Evolutionary conservation across 2,113 vertebrate species (phyloP).

Genomic region (Apodemus speciosus): DNA sequence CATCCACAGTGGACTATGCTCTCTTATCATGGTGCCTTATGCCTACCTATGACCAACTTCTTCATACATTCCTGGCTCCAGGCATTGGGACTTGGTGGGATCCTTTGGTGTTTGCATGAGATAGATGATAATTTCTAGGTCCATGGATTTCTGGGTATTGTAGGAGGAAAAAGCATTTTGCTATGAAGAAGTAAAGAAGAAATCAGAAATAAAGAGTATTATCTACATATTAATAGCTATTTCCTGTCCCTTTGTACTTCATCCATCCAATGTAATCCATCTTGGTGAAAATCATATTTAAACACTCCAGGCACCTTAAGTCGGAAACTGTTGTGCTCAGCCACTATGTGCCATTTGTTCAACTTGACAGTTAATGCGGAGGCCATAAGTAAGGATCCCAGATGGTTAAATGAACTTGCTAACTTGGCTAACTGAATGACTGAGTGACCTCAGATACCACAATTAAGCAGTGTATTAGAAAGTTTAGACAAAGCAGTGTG

Average conservation of each 20-base stretch:
- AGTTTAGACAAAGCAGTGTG: background rate
- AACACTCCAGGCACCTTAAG: background rate
- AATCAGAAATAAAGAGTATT: slow-evolving; percentile 28
- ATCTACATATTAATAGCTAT: slow-evolving; percentile 47
- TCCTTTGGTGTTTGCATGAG: background rate
- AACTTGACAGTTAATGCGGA: background rate
- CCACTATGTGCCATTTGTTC: slow-evolving; percentile 31
- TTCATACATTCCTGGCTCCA: background rate
- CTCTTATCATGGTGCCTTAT: background rate
- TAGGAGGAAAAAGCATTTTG: slow-evolving; percentile 42
- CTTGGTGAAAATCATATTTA: slow-evolving; percentile 46
- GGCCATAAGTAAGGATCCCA: background rate
- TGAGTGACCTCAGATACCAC: background rate
- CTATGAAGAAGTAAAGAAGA: background rate
- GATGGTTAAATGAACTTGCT: background rate
- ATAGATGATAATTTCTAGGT: background rate
- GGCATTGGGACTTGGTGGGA: background rate
- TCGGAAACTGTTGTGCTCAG: slow-evolving; percentile 31
- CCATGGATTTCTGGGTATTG: slow-evolving; percentile 1
- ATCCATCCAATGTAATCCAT: slow-evolving; percentile 32
- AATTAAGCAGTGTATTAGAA: background rate
- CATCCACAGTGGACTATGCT: too few relatives aligned
- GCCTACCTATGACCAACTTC: background rate
- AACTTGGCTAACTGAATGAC: slow-evolving; percentile 41
- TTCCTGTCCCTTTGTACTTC: slow-evolving; percentile 31